Conservation (phyloP, 2,888 invertebrate genomes). For the Folsomia candida region DNA sequence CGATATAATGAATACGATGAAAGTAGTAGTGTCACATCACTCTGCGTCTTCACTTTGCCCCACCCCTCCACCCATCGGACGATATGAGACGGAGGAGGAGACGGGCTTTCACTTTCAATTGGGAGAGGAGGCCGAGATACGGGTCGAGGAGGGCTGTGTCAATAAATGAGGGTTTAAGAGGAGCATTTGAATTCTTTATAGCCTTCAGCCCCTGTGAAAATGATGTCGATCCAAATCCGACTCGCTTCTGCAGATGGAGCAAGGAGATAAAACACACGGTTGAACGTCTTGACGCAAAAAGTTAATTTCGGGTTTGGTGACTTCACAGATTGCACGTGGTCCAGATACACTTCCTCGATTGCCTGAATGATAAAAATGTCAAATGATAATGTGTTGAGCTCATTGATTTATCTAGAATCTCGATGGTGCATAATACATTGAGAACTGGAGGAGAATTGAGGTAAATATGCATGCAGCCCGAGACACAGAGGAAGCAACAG, state of each 20-base stretch:
- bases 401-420: slow-evolving; percentile 46
- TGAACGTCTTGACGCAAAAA: slow-evolving; percentile 90
- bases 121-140: neutral
- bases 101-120: slow-evolving; percentile 4
- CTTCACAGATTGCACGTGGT: slow-evolving; percentile 86
- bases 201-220: slow-evolving; percentile 89
- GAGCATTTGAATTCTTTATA: slow-evolving; percentile 67
- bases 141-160: neutral
- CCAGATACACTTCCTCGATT: slow-evolving; percentile 94
- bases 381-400: slow-evolving; percentile 30
- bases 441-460: too few species aligned
- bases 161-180: slow-evolving; percentile 40
- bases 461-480: too few species aligned
- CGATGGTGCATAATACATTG: neutral
- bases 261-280: slow-evolving; percentile 84
- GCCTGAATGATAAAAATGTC: slow-evolving; percentile 62
- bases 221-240: slow-evolving; percentile 93
- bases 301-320: slow-evolving; percentile 88
- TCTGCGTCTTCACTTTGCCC: neutral
- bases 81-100: neutral
- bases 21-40: neutral
- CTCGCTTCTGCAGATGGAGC: slow-evolving; percentile 92
- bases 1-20: too few species aligned
- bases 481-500: too few species aligned
- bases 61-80: neutral